A percentile compares a stretch with the other conserved stretches of the same genome.
phyloP scores from a whole-genome alignment of 2,797 vertebrate species.

The Ispidina lecontei region DNA sequence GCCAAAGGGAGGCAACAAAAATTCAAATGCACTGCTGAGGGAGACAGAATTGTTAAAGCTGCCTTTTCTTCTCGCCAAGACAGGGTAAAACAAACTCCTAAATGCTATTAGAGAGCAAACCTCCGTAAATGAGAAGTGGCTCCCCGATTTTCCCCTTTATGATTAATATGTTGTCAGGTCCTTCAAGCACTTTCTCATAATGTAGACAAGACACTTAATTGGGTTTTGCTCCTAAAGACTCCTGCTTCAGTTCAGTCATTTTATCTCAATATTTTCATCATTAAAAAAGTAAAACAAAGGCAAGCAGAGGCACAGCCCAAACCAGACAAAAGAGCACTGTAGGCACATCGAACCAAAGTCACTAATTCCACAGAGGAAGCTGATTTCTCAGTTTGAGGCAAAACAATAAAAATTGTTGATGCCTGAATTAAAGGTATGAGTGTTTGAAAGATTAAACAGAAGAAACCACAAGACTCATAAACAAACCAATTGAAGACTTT shows the following conservation, averaged over 20 bases:
- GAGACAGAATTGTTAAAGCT: slow-evolving; percentile 66
- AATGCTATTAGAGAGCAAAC: slow-evolving; percentile 28
- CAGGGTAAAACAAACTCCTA: slow-evolving; percentile 60
- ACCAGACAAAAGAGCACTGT: slow-evolving; percentile 8
- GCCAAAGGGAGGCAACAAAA: slow-evolving; percentile 45
- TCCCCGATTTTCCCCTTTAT: not conserved
- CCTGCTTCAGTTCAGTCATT: not conserved
- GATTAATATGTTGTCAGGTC: slow-evolving; percentile 39
- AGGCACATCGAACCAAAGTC: not conserved
- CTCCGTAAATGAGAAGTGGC: slow-evolving; percentile 1
- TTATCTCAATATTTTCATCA: not conserved
- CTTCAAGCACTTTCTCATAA: slow-evolving; percentile 6
- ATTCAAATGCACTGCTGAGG: slow-evolving; percentile 64
- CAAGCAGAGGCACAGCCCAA: not conserved
- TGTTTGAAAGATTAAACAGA: not conserved
- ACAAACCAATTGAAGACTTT: not conserved
- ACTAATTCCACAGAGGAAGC: not conserved
- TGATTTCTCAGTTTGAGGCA: not conserved
- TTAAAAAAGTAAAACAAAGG: not conserved
- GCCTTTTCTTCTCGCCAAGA: slow-evolving; percentile 49
- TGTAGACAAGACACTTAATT: not conserved
- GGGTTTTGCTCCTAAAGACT: slow-evolving; percentile 41
- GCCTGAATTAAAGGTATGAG: not conserved
- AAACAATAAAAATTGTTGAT: not conserved
- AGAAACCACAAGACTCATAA: not conserved